These are phyloP conservation scores for Meiosimyza decipiens DNA, from an alignment of 2,888 invertebrate genomes.

Conservation along the genomic window DNA sequence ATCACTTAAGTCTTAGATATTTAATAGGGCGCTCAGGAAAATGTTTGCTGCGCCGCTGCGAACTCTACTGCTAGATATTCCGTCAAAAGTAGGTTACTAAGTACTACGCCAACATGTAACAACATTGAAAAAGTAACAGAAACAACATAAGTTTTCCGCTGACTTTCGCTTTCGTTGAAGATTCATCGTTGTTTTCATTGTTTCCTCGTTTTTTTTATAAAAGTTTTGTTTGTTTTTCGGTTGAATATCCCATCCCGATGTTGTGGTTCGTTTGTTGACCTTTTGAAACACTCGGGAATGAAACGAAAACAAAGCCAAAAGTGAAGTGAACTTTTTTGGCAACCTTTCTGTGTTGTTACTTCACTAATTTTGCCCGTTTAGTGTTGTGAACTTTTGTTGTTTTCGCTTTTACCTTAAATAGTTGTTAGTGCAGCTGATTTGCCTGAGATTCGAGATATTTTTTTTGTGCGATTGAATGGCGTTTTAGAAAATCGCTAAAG, in stretches of 20 bases:
- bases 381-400: constrained; percentile 3
- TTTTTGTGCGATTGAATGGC: too few relatives aligned
- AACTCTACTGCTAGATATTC: too few relatives aligned
- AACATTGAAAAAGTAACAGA: neutral
- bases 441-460: neutral
- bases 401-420: neutral
- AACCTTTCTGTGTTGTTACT: neutral
- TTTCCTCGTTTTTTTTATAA: neutral
- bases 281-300: too few relatives aligned
- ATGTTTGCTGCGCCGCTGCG: too few relatives aligned
- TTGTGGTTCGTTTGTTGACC: constrained; percentile 17
- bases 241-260: neutral
- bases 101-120: neutral
- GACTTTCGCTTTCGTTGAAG: constrained; percentile 21
- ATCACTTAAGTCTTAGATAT: too few relatives aligned
- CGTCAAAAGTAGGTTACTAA: constrained; percentile 7
- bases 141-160: constrained; percentile 14
- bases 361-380: neutral
- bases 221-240: neutral
- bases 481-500: too few relatives aligned
- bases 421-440: neutral
- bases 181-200: neutral
- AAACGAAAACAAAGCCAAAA: neutral
- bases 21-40: too few relatives aligned
- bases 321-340: neutral